These are phyloP conservation scores for Papilio machaon DNA, from an alignment of 1,140 invertebrate species.

Conservation along the genomic window DNA sequence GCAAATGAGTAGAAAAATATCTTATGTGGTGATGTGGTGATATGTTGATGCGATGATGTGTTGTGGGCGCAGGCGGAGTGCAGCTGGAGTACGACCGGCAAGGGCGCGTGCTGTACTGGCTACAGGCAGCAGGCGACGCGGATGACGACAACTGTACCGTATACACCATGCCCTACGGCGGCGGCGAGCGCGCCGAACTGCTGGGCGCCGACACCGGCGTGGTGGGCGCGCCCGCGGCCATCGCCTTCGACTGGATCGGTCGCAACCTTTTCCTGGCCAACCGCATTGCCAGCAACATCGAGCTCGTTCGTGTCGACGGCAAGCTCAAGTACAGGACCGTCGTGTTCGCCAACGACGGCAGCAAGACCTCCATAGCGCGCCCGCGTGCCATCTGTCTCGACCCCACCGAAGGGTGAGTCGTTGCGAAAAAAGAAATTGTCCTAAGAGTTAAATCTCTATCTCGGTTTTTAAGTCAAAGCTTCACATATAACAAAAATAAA, in stretches of 20 bases:
- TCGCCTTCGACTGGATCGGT: slow-evolving; percentile 98
- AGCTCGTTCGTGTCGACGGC: slow-evolving; percentile 94
- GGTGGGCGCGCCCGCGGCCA: slow-evolving; percentile 93
- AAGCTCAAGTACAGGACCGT: slow-evolving; percentile 93
- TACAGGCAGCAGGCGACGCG: slow-evolving; percentile 89
- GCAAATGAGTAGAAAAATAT: not conserved
- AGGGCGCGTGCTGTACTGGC: slow-evolving; percentile 92
- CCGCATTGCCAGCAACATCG: slow-evolving; percentile 94
- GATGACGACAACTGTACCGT: slow-evolving; percentile 90
- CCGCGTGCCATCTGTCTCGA: slow-evolving; percentile 95
- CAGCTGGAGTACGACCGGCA: slow-evolving; percentile 96
- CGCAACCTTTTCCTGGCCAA: slow-evolving; percentile 98
- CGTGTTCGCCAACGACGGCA: slow-evolving; percentile 95
- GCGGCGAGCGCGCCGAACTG: slow-evolving; percentile 94
- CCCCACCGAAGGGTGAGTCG: slow-evolving; percentile 91
- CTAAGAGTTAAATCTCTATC: no score
- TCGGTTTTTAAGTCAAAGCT: no score
- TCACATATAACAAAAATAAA: no score
- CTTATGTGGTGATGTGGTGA: not conserved
- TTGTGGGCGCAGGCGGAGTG: slow-evolving; percentile 82
- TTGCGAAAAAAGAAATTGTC: not conserved
- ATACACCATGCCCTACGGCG: slow-evolving; percentile 91
- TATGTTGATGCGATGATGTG: not conserved
- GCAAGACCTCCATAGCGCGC: slow-evolving; percentile 91
- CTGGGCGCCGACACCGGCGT: slow-evolving; percentile 90